Base-by-base conservation (phyloP, 2,113 vertebrate species). In the Rhipidura dahli region DNA sequence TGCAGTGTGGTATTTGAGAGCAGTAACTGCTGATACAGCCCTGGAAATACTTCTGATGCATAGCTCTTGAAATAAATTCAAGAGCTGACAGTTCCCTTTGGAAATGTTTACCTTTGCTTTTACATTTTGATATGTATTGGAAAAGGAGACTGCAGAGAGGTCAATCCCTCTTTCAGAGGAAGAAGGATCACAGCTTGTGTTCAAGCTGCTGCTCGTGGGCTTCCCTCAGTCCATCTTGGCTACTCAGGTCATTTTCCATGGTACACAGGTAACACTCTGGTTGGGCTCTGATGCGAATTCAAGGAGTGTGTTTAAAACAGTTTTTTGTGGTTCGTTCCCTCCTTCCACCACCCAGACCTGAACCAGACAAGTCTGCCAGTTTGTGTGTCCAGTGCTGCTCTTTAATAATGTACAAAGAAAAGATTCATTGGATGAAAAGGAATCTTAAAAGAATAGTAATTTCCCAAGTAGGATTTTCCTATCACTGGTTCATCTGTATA, bases 91-190 rank as follows among this genome's bases (percentile, higher is more conserved):
- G 50, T 59, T 96, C 27, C 47, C 60, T 95, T 85, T 87, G 71
- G 93, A 93, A 93, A 57, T 28, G 21, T 90, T 92, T 60, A 70
- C 88, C 79, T 96, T 92, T 87, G 53, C 71, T 95, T 94, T 93
- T 49, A 10, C 71, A 47, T 94, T 95, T 96, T 94, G 96, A 47
- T 89, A 56, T 44, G 35, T 53, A 31, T 65, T 85, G 89, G 56
- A 85, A 92, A 95, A 82, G 66, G 72, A 77, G 87, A 31, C 56
- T 31, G 40, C 53, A 35, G 88, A 91, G 81, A 61, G 72, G 89
- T 23, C 53, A 91, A 94, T 95, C 61, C 54, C 20, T 15, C 57
- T 86, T 57, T 42, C 42, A 53, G 65, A 71, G 85, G 82, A 90
- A 56, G 71, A 71, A 50, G 76, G 45, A 61, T 80, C 51, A 60